Percentiles rank a stretch among this genome's conserved stretches.
phyloP scores from a whole-genome alignment of 2,888 invertebrate species.

The Furcula furcula region DNA sequence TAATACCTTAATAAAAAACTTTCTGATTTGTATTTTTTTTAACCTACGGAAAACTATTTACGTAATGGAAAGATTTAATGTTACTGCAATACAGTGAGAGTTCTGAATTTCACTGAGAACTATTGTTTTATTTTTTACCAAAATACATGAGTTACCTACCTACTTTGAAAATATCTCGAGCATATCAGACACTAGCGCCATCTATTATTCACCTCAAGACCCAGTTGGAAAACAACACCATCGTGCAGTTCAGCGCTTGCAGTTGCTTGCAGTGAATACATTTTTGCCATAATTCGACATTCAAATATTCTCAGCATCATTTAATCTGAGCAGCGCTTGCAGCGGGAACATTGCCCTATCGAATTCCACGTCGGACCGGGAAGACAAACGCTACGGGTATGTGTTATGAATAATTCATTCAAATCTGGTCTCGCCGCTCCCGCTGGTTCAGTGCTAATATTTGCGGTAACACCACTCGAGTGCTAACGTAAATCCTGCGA shows the following conservation, averaged over 20 bases:
- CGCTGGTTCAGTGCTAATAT: slow-evolving; percentile 4
- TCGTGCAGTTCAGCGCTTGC: neutral
- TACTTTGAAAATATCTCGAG: neutral
- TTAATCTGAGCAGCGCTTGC: neutral
- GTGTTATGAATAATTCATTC: slow-evolving; percentile 5
- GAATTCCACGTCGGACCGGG: neutral
- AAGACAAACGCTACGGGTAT: slow-evolving; percentile 1
- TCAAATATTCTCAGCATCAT: neutral
- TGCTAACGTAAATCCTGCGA: neutral
- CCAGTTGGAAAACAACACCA: neutral
- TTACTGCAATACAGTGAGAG: too few relatives aligned
- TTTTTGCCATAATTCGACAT: neutral
- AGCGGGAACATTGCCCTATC: neutral
- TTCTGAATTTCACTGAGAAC: too few relatives aligned
- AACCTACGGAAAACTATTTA: too few relatives aligned
- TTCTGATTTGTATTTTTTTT: too few relatives aligned
- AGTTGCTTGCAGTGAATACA: neutral
- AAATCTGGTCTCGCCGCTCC: slow-evolving; percentile 3
- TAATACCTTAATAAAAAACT: too few relatives aligned
- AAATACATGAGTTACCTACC: too few relatives aligned
- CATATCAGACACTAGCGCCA: neutral
- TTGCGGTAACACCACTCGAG: neutral
- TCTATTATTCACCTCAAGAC: neutral
- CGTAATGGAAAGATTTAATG: too few relatives aligned
- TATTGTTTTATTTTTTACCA: neutral